Percentiles rank a stretch among this genome's conserved stretches.
These are phyloP conservation scores for Chloropsis hardwickii DNA, from an alignment of 2,113 vertebrate genomes.

Conservation along the genomic window DNA sequence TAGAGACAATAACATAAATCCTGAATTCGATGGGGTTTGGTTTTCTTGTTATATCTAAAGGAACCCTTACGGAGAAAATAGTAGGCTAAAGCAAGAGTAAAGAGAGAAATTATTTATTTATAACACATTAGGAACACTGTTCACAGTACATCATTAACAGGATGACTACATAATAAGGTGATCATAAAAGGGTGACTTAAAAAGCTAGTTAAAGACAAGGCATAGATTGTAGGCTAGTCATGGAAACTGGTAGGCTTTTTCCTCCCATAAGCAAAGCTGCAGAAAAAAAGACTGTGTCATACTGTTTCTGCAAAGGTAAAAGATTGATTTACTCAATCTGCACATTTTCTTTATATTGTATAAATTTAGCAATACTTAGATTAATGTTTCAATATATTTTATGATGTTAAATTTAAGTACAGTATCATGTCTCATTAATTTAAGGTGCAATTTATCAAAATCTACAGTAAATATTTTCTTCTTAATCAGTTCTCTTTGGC, in stretches of 20 bases:
- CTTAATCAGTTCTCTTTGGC: conserved; percentile 69
- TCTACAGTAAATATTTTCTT: conserved; percentile 14
- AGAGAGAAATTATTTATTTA: conserved; percentile 65
- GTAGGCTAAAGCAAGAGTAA: background rate
- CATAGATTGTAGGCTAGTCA: background rate
- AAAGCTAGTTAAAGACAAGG: conserved; percentile 19
- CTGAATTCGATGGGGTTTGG: background rate
- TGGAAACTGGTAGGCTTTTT: background rate
- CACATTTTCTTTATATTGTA: conserved; percentile 35
- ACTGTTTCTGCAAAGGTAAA: conserved; percentile 15
- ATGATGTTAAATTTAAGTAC: conserved; percentile 43
- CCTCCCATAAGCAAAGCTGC: conserved; percentile 12
- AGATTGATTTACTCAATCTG: conserved; percentile 1
- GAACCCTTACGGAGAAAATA: background rate
- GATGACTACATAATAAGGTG: background rate
- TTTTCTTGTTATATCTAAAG: background rate
- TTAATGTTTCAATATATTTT: background rate
- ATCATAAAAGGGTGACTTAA: background rate
- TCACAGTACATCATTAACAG: conserved; percentile 38
- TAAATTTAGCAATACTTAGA: conserved; percentile 46
- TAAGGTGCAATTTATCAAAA: conserved; percentile 62
- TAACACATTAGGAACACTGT: conserved; percentile 16
- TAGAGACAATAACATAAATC: background rate
- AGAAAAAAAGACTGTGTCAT: background rate
- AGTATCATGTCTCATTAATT: conserved; percentile 32